Evolutionary conservation across 2,888 invertebrate species (phyloP).

Genomic region (Conus canariensis): DNA sequence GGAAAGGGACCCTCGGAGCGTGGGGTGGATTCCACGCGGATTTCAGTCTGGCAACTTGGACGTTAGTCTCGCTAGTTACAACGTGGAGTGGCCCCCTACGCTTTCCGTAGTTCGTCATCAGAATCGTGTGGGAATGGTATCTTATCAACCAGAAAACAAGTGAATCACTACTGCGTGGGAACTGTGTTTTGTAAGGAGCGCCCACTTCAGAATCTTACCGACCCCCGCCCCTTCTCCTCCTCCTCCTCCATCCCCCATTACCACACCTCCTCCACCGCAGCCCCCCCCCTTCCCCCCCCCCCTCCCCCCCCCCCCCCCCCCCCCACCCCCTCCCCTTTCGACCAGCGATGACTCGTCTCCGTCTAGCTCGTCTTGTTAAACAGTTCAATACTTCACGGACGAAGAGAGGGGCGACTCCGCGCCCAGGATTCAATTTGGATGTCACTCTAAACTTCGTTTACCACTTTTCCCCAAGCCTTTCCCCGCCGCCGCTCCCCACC

Average conservation of each 20-base stretch:
- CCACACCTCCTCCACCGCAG: background rate
- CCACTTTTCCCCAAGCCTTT: background rate
- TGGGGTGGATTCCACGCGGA: too few relatives aligned
- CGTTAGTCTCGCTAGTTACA: too few relatives aligned
- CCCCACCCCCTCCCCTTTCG: background rate
- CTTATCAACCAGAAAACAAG: too few relatives aligned
- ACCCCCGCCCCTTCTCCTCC: background rate
- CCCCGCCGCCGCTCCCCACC: background rate
- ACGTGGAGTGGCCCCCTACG: too few relatives aligned
- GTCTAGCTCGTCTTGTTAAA: conserved; percentile 22
- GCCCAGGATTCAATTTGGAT: conserved; percentile 30
- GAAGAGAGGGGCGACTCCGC: background rate
- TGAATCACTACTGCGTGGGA: too few relatives aligned
- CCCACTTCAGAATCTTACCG: background rate
- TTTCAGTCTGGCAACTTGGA: too few relatives aligned
- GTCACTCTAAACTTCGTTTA: conserved; percentile 32
- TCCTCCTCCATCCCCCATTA: background rate
- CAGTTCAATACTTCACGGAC: background rate
- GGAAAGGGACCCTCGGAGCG: too few relatives aligned
- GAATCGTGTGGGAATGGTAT: too few relatives aligned
- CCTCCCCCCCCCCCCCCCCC: background rate
- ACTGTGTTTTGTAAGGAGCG: too few relatives aligned
- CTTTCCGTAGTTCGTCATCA: too few relatives aligned
- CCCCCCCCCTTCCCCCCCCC: background rate
- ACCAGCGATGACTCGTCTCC: conserved; percentile 16